phyloP scores from a whole-genome alignment of 2,888 invertebrate species.

The Andrena trimmerana region DNA sequence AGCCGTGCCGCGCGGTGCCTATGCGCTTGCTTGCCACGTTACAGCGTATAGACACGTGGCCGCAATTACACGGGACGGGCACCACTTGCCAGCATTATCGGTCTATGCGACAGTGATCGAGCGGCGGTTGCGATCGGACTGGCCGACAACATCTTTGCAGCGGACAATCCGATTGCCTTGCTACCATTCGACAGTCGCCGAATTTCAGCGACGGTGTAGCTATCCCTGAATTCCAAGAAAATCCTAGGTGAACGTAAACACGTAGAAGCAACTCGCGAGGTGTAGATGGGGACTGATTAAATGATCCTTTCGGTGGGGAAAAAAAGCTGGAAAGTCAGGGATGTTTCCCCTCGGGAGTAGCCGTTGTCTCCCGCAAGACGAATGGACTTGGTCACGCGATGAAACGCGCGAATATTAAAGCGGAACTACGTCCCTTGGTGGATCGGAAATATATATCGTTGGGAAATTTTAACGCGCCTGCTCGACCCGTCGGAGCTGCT shows the following conservation, averaged over 20 bases:
- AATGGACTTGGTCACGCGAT: conserved; percentile 60
- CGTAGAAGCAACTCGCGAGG: neutral
- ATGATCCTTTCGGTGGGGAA: neutral
- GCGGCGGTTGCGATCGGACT: conserved; percentile 33
- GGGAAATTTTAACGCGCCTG: too few species aligned
- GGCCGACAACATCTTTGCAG: neutral
- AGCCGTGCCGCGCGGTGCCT: neutral
- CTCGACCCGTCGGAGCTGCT: too few species aligned
- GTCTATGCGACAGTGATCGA: conserved; percentile 51
- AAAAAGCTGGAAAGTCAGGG: conserved; percentile 54
- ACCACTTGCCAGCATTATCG: neutral
- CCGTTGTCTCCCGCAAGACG: conserved; percentile 46
- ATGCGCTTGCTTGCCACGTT: neutral
- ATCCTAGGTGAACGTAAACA: too few species aligned
- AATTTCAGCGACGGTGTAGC: too few species aligned
- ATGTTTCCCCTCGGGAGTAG: conserved; percentile 37
- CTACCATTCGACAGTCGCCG: too few species aligned
- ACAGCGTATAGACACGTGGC: neutral
- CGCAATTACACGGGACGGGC: neutral
- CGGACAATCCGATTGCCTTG: neutral
- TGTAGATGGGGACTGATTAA: neutral
- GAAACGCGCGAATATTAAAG: conserved; percentile 56
- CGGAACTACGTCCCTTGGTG: conserved; percentile 29
- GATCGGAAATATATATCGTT: neutral
- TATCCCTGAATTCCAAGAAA: too few species aligned